Conservation (phyloP, 2,797 vertebrate genomes). For the Hippopotamyrus pictus region DNA sequence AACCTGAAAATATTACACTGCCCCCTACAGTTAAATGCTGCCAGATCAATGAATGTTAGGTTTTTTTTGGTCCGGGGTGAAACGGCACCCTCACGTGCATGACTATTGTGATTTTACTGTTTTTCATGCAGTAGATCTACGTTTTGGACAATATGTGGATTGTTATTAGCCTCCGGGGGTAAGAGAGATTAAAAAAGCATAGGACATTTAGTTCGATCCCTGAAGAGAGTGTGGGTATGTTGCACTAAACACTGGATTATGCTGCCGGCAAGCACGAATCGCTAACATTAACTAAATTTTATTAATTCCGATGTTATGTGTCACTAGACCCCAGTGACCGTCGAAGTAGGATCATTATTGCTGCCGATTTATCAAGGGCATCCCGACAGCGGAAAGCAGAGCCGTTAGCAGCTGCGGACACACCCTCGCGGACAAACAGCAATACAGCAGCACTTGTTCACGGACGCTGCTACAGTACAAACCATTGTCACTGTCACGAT, state of each 20-base stretch:
- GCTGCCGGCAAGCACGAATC: not conserved
- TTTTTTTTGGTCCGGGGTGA: not conserved
- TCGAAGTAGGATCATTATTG: slow-evolving; percentile 6
- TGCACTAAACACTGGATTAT: not conserved
- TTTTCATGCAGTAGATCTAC: not conserved
- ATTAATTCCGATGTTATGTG: slow-evolving; percentile 16
- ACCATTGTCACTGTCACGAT: not conserved
- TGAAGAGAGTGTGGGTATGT: not conserved
- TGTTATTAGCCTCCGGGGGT: not conserved
- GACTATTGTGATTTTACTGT: not conserved
- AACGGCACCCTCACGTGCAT: not conserved
- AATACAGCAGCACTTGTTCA: not conserved
- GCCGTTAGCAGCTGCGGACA: slow-evolving; percentile 2
- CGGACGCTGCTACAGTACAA: not conserved
- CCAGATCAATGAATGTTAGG: not conserved
- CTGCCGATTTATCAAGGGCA: not conserved
- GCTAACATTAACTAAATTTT: not conserved
- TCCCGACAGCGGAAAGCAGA: not conserved
- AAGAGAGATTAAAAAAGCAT: not conserved
- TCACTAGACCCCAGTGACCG: slow-evolving; percentile 25
- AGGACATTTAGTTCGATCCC: not conserved
- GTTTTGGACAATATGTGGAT: not conserved
- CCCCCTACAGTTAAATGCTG: slow-evolving; percentile 7
- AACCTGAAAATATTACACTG: not conserved
- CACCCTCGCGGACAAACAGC: slow-evolving; percentile 16